These are phyloP conservation scores for Tetragonula carbonaria DNA, from an alignment of 2,888 invertebrate species.

Conservation along the genomic window DNA sequence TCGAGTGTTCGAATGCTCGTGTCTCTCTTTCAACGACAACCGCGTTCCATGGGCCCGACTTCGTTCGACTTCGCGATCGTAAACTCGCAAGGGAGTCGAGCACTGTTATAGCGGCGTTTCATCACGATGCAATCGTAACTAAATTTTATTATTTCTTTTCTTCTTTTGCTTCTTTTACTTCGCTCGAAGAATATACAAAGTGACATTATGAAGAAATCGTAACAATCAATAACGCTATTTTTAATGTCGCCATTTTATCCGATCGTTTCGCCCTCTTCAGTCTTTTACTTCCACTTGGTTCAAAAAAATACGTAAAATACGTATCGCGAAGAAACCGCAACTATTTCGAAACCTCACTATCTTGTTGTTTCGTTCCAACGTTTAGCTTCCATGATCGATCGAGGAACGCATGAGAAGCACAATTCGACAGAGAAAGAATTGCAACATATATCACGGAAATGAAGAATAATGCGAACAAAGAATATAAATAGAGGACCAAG, in stretches of 20 bases:
- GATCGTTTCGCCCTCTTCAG: too few relatives aligned
- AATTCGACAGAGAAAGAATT: neutral
- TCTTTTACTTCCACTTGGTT: too few relatives aligned
- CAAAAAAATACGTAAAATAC: too few relatives aligned
- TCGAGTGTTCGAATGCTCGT: neutral
- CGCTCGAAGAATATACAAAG: neutral
- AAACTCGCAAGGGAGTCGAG: neutral
- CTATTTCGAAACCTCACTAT: too few relatives aligned
- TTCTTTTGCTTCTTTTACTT: too few relatives aligned
- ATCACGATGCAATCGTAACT: neutral
- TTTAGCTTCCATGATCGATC: neutral
- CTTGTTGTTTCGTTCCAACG: neutral
- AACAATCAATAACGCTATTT: too few relatives aligned
- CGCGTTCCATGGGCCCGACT: too few relatives aligned
- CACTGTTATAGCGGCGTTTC: too few relatives aligned
- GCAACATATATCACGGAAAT: neutral
- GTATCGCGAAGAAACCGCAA: too few relatives aligned
- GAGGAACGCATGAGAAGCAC: neutral
- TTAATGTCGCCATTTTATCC: too few relatives aligned
- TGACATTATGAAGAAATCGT: too few relatives aligned
- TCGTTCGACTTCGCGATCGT: neutral
- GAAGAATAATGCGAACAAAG: neutral
- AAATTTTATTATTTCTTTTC: too few relatives aligned
- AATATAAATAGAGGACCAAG: neutral
- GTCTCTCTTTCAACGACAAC: neutral